Conservation (phyloP, 2,113 vertebrate genomes). For the Heptranchias perlo region DNA sequence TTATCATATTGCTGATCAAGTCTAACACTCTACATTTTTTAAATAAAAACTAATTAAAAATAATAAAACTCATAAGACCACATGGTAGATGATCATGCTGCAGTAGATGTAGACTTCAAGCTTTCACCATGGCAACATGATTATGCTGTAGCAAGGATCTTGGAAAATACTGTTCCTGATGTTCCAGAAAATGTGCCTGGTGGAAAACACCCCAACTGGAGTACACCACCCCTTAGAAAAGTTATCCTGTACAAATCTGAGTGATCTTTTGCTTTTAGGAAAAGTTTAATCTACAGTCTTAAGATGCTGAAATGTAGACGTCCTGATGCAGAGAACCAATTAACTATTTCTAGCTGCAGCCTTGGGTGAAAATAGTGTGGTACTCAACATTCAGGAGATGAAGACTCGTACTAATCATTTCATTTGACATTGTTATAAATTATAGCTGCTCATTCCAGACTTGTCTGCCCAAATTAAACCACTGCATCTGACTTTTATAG, state of each 20-base stretch:
- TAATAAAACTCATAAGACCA: not conserved
- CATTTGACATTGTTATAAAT: not conserved
- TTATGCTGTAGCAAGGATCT: not conserved
- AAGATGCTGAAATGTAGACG: not conserved
- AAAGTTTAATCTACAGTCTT: not conserved
- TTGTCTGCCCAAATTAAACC: conserved; percentile 11
- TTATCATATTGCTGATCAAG: not conserved
- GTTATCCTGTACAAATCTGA: not conserved
- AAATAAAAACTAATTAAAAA: too few relatives aligned
- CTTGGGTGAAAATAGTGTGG: not conserved
- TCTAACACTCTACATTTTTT: not conserved
- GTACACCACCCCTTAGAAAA: not conserved
- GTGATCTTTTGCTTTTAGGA: not conserved
- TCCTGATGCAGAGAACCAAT: not conserved
- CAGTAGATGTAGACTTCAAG: not conserved
- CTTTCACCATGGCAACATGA: not conserved
- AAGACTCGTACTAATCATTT: not conserved
- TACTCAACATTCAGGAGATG: not conserved
- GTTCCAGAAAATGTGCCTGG: not conserved
- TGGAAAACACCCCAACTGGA: not conserved
- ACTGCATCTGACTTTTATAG: not conserved
- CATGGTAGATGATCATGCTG: not conserved
- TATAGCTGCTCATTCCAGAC: not conserved
- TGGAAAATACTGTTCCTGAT: not conserved
- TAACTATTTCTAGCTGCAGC: not conserved